Conservation (phyloP, 2,797 vertebrate species). For the Peromyscus melanophrys region DNA sequence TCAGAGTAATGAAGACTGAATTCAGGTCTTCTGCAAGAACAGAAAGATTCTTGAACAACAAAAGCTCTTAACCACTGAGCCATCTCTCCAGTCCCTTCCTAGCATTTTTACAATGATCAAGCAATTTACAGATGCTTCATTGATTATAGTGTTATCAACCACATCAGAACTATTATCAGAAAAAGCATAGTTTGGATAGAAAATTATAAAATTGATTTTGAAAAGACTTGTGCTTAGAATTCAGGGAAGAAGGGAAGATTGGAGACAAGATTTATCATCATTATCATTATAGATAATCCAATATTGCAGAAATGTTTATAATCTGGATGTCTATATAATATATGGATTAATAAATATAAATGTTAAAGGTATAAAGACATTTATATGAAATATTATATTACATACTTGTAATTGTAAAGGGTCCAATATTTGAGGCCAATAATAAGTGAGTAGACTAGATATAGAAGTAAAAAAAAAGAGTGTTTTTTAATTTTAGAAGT, state of each 20-base stretch:
- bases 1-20: no score
- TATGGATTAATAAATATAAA: not conserved
- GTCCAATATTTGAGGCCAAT: not conserved
- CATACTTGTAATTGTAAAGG: not conserved
- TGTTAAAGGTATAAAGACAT: not conserved
- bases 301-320: not conserved
- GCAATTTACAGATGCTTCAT: not conserved
- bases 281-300: not conserved
- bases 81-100: not conserved
- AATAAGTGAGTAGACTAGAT: not conserved
- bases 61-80: no score
- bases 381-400: not conserved
- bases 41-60: not conserved
- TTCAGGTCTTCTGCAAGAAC: not conserved
- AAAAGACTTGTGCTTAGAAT: slow-evolving; percentile 3
- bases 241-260: not conserved
- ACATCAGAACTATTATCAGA: not conserved
- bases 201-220: not conserved
- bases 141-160: not conserved
- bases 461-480: not conserved
- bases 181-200: not conserved
- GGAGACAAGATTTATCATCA: not conserved
- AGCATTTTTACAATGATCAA: not conserved
- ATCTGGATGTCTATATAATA: not conserved
- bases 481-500: not conserved